Percentiles rank a stretch among this genome's conserved stretches.
These are phyloP conservation scores for Nycticryphes semicollaris DNA, from an alignment of 2,113 vertebrate species.

Conservation along the genomic window DNA sequence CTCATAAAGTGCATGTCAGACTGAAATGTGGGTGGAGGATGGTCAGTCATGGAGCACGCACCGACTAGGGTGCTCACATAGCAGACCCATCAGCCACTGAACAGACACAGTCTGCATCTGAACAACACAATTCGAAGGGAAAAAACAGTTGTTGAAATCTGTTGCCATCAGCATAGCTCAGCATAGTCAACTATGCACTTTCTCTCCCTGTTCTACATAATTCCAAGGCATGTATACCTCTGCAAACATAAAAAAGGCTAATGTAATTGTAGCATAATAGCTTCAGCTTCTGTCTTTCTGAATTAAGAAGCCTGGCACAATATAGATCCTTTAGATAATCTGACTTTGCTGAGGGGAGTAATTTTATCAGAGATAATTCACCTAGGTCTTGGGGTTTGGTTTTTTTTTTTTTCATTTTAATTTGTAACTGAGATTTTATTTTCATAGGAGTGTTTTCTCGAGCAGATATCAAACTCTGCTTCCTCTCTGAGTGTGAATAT, in stretches of 20 bases:
- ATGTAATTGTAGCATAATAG: background rate
- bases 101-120: background rate
- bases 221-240: background rate
- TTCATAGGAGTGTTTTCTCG: background rate
- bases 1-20: background rate
- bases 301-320: background rate
- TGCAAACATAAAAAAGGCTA: background rate
- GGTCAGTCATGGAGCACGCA: rapidly evolving
- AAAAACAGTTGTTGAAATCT: background rate
- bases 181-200: background rate
- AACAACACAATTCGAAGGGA: background rate
- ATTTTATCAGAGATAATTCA: background rate
- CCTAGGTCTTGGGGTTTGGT: no score
- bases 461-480: background rate
- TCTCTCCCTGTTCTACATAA: background rate
- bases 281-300: background rate
- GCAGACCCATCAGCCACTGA: rapidly evolving
- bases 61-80: background rate
- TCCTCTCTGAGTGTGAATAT: background rate
- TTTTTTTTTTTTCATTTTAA: background rate
- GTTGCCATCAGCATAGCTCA: background rate
- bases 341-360: background rate
- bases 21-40: background rate
- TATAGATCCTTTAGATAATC: background rate
- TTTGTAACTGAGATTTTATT: background rate